These are phyloP conservation scores for Iphiclides podalirius DNA, from an alignment of 2,888 invertebrate species.

Conservation along the genomic window DNA sequence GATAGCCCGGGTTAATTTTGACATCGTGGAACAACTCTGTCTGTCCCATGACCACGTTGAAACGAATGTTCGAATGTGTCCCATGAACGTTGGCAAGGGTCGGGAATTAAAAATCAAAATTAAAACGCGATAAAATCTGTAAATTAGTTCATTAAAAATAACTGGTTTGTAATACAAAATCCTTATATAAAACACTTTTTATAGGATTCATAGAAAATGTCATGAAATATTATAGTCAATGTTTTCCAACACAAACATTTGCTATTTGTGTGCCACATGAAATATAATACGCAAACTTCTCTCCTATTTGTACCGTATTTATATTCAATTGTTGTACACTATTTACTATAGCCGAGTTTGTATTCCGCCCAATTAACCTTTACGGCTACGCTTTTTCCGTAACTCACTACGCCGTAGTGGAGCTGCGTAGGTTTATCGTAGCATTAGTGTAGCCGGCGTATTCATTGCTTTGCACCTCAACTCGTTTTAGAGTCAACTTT, in stretches of 20 bases:
- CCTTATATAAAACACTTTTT: no score
- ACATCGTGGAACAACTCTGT: no score
- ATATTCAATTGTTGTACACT: constrained; percentile 7
- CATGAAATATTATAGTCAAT: no score
- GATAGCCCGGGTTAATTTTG: no score
- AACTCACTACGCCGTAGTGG: constrained; percentile 26
- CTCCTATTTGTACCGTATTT: neutral
- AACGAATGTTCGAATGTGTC: no score
- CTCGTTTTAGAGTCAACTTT: constrained; percentile 10
- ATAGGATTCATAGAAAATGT: no score
- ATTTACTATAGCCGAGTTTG: constrained; percentile 18
- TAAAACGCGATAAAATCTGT: no score
- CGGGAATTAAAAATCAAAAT: no score
- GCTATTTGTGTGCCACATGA: neutral
- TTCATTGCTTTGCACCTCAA: constrained; percentile 10
- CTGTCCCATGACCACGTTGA: no score
- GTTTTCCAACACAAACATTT: neutral
- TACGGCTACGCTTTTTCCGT: constrained; percentile 33
- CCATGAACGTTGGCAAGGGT: no score
- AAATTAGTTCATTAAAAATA: no score
- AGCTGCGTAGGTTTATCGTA: constrained; percentile 26
- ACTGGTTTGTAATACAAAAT: no score
- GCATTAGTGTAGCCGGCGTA: constrained; percentile 1
- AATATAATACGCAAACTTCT: neutral
- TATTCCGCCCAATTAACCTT: constrained; percentile 34